phyloP scores from a whole-genome alignment of 2,113 vertebrate genomes.

The Poeciliopsis retropinna region DNA sequence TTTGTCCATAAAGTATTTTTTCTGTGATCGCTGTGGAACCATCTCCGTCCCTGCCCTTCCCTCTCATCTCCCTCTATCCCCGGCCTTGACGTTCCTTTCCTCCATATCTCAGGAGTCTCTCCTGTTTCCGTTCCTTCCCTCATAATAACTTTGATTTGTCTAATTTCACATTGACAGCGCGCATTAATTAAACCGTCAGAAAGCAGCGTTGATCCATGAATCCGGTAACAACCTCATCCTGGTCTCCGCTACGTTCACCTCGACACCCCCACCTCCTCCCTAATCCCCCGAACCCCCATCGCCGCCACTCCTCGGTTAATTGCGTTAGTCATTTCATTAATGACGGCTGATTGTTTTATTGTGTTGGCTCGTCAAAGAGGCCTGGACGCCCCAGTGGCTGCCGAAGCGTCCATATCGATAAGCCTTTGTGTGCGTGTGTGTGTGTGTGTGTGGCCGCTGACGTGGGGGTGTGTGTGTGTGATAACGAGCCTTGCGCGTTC shows the following conservation, averaged over 20 bases:
- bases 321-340: constrained; percentile 77
- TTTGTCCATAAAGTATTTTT: too few relatives aligned
- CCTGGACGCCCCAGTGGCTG: constrained; percentile 69
- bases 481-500: constrained; percentile 60
- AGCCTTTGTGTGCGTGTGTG: constrained; percentile 55
- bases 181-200: constrained; percentile 20
- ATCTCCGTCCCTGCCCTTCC: too few relatives aligned
- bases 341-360: constrained; percentile 79
- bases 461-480: constrained; percentile 48
- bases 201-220: constrained; percentile 17
- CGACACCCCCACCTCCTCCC: not conserved
- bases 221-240: constrained; percentile 18
- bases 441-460: constrained; percentile 5
- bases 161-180: not conserved
- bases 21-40: too few relatives aligned
- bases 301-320: constrained; percentile 59
- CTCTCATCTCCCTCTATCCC: not conserved
- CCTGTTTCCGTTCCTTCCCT: not conserved
- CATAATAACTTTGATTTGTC: constrained; percentile 11
- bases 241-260: constrained; percentile 21
- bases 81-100: not conserved
- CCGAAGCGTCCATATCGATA: constrained; percentile 75
- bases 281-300: not conserved
- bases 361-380: constrained; percentile 73
- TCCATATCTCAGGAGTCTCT: too few relatives aligned